Conservation (phyloP, 2,888 invertebrate genomes). For the Eupeodes luniger region DNA sequence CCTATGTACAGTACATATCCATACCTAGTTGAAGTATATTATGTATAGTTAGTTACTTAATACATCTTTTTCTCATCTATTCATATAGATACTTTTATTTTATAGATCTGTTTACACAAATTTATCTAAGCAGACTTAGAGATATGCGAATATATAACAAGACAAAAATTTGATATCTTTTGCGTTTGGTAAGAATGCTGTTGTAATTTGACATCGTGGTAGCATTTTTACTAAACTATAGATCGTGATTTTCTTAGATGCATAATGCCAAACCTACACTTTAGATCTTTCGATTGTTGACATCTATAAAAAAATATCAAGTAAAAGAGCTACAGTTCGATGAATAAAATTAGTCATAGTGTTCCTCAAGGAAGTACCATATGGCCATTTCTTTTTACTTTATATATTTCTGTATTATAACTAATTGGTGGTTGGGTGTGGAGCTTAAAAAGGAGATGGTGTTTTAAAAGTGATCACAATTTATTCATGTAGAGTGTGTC, state of each 20-base stretch:
- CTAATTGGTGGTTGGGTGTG: no score
- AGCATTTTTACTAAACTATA: slow-evolving; percentile 64
- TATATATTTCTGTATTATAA: no score
- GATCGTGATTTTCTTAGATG: slow-evolving; percentile 46
- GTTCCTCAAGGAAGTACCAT: no score
- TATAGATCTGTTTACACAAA: not conserved
- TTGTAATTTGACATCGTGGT: slow-evolving; percentile 72
- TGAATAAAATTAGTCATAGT: no score
- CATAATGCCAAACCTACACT: not conserved
- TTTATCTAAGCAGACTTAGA: slow-evolving; percentile 7
- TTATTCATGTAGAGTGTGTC: not conserved
- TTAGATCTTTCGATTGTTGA: not conserved
- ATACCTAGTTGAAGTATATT: slow-evolving; percentile 19
- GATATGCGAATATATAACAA: slow-evolving; percentile 23
- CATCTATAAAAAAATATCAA: not conserved
- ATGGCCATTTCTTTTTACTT: no score
- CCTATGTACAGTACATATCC: no score
- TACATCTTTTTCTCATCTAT: slow-evolving; percentile 24
- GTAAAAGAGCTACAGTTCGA: not conserved
- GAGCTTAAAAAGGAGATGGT: no score
- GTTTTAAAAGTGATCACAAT: no score
- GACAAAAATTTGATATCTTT: slow-evolving; percentile 63
- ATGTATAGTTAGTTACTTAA: slow-evolving; percentile 43
- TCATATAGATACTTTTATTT: slow-evolving; percentile 42
- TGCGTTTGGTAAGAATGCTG: slow-evolving; percentile 71